Base-by-base conservation (phyloP, 2,113 vertebrate genomes). In the Pseudorhombus dupliciocellatus region DNA sequence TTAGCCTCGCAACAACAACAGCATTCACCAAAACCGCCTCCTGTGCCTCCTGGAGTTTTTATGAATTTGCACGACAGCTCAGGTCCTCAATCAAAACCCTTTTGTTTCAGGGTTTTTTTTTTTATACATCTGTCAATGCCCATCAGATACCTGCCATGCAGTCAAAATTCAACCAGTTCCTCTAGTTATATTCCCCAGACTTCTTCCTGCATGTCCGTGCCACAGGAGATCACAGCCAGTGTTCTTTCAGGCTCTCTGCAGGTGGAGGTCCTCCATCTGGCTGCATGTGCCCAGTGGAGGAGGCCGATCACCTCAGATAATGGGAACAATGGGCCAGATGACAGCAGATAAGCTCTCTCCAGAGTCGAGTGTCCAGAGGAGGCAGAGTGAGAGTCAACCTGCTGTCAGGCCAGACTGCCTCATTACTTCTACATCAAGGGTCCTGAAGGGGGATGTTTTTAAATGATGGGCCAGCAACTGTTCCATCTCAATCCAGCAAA, bases 231-330 rank as follows among this genome's bases (percentile, higher is more conserved):
- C 79, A 52, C 76, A 78, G 84, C 50, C 20, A 74, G 84, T 8
- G 66, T 70, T 70, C 87, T 85, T 91, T 90, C 75, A 88, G 69
- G 52, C 59, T 83, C 86, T 71, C 80, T 30, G 61, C 84, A 81
- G 84, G 84, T 83, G 84, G 79, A 89, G 85, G 56, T 46, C 51
- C 58, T 84, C 91, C 91, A 93, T 92, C 87, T 93, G 92, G 80
- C 50, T 77, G 74, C 2, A 21, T 55, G 59, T 60, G 67, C 73
- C 53, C 15, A 16, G 58, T 61, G 77, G 53, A 66, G 60, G 73
- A 67, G 67, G 76, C 79, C 71, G 88, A 90, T 91, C 83, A 42
- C 44, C 75, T 64, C 80, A 84, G 91, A 91, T 90, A 91, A 91
- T 77, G 44, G 64, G 62, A 66, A 92, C 88, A 89, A 87, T 89